Conservation (phyloP, 1,140 invertebrate genomes). For the Neodiprion fabricii region DNA sequence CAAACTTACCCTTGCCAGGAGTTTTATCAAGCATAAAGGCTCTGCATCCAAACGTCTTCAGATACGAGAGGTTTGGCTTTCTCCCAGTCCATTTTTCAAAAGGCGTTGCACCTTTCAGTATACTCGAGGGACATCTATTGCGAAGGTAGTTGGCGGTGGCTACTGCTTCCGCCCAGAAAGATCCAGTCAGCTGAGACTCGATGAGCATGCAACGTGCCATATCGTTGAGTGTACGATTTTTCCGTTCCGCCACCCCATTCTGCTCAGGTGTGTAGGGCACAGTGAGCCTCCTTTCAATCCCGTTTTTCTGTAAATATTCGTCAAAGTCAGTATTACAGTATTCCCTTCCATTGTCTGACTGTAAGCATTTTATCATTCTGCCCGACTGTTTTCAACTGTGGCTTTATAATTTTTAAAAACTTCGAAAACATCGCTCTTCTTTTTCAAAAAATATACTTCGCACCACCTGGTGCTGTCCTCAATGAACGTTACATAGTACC, state of each 20-base stretch:
- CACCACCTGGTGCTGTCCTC: constrained; percentile 56
- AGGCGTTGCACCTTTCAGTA: constrained; percentile 35
- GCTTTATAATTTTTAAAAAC: constrained; percentile 47
- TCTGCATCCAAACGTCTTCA: constrained; percentile 44
- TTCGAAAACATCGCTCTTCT: constrained; percentile 51
- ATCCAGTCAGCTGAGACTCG: constrained; percentile 35
- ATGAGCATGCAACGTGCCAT: constrained; percentile 44
- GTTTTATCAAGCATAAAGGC: constrained; percentile 37
- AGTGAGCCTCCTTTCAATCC: constrained; percentile 44
- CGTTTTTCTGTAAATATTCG: constrained; percentile 36
- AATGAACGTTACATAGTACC: constrained; percentile 56
- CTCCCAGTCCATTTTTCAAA: too few species aligned
- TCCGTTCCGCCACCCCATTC: constrained; percentile 48
- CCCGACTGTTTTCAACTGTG: constrained; percentile 45
- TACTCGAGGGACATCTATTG: constrained; percentile 26
- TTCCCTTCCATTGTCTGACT: too few species aligned
- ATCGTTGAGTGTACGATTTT: constrained; percentile 33
- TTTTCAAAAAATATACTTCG: constrained; percentile 50
- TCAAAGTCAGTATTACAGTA: constrained; percentile 45
- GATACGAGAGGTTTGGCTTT: constrained; percentile 47
- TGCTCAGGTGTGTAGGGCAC: constrained; percentile 46
- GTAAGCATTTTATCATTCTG: constrained; percentile 39
- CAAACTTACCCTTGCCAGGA: too few species aligned
- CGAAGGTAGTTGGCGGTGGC: constrained; percentile 40
- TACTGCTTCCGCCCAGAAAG: constrained; percentile 54